phyloP scores from a whole-genome alignment of 2,888 invertebrate species.

The Sesia bembeciformis region DNA sequence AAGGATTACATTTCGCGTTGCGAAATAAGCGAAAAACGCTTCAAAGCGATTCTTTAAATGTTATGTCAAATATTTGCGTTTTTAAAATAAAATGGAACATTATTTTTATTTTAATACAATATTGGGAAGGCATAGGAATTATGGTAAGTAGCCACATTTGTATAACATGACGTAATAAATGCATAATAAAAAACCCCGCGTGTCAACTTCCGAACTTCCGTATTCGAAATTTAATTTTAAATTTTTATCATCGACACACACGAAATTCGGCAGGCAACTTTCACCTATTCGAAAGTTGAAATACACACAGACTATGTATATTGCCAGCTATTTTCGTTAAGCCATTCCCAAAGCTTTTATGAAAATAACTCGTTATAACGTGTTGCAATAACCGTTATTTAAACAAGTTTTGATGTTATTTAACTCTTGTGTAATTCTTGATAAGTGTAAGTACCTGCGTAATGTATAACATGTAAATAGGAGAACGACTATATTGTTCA shows the following conservation, averaged over 20 bases:
- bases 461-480: too few species aligned
- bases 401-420: neutral
- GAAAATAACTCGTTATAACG: conserved; percentile 6
- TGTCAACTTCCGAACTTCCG: conserved; percentile 33
- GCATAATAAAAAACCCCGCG: conserved; percentile 4
- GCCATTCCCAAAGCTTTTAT: conserved; percentile 9
- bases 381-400: conserved; percentile 10
- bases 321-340: conserved; percentile 19
- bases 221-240: conserved; percentile 22
- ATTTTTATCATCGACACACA: conserved; percentile 22
- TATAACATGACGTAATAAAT: neutral
- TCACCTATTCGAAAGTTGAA: conserved; percentile 28
- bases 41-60: too few species aligned
- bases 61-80: too few species aligned
- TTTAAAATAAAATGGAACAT: too few species aligned
- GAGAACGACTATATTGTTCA: too few species aligned
- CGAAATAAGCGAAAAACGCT: too few species aligned
- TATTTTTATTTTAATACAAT: too few species aligned
- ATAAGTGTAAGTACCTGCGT: too few species aligned
- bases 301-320: conserved; percentile 13
- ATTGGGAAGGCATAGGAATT: too few species aligned
- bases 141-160: too few species aligned
- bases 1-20: too few species aligned
- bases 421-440: too few species aligned
- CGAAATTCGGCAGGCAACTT: conserved; percentile 14